phyloP scores from a whole-genome alignment of 2,888 invertebrate species.

The Tenthredo amoena region DNA sequence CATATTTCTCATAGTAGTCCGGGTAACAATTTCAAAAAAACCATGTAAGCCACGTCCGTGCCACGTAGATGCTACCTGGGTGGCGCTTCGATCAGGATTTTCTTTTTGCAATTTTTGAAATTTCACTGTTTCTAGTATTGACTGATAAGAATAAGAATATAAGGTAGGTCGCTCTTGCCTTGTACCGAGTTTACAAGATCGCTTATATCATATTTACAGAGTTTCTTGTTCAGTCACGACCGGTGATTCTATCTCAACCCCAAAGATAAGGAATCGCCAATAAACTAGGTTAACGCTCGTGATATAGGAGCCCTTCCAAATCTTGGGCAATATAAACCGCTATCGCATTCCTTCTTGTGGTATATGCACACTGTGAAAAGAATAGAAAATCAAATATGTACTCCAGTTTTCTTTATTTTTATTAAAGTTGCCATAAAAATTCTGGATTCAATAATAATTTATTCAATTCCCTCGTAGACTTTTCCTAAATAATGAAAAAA shows the following conservation, averaged over 20 bases:
- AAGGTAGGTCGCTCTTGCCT: not conserved
- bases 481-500: not conserved
- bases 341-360: not conserved
- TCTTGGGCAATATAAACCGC: not conserved
- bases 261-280: not conserved
- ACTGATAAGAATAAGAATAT: not conserved
- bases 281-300: constrained; percentile 2
- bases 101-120: not conserved
- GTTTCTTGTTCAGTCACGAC: not conserved
- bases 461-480: not conserved
- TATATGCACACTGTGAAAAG: not conserved
- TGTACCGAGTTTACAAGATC: not conserved
- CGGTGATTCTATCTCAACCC: not conserved
- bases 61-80: too few species aligned
- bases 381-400: not conserved
- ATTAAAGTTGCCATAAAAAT: not conserved
- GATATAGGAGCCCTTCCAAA: not conserved
- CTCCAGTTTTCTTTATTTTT: not conserved
- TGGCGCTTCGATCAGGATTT: too few species aligned
- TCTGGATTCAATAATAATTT: not conserved
- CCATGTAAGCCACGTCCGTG: too few species aligned
- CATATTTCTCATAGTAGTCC: not conserved
- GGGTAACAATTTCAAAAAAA: too few species aligned
- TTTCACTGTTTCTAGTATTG: not conserved
- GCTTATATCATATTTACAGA: not conserved